These are phyloP conservation scores for Physella acuta DNA, from an alignment of 1,140 invertebrate genomes.

Conservation along the genomic window DNA sequence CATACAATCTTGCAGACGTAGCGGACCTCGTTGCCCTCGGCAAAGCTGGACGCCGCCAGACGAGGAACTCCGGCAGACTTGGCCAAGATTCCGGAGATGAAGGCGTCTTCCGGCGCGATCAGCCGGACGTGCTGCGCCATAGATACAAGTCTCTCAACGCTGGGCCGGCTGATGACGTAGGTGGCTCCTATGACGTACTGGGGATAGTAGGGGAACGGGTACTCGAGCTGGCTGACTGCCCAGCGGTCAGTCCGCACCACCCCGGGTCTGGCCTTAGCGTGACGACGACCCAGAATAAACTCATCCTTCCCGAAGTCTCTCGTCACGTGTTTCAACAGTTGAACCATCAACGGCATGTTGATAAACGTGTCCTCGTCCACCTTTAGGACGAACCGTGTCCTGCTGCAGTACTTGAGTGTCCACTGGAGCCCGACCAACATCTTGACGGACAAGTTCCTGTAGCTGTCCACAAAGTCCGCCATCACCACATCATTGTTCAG, in stretches of 20 bases:
- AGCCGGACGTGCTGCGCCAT: neutral
- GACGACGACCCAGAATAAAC: neutral
- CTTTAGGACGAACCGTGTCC: conserved; percentile 63
- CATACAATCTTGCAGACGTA: neutral
- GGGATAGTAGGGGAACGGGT: neutral
- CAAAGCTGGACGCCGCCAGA: conserved; percentile 9
- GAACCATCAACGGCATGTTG: conserved; percentile 37
- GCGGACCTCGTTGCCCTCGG: neutral
- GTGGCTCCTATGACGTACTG: neutral
- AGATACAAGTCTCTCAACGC: neutral
- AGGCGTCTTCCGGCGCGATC: conserved; percentile 48
- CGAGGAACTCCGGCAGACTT: conserved; percentile 15
- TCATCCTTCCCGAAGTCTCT: neutral
- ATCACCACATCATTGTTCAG: conserved; percentile 72
- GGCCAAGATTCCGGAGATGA: conserved; percentile 45
- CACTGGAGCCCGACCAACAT: conserved; percentile 81
- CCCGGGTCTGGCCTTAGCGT: neutral
- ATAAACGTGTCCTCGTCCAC: conserved; percentile 63
- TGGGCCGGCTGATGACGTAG: neutral
- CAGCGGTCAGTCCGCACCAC: neutral
- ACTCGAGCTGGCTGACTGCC: neutral
- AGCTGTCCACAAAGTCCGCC: conserved; percentile 75
- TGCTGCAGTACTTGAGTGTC: conserved; percentile 68
- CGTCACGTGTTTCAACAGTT: neutral
- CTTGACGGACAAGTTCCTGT: conserved; percentile 83